These are phyloP conservation scores for Perodicticus potto DNA, from an alignment of 2,797 vertebrate genomes.

Conservation along the genomic window DNA sequence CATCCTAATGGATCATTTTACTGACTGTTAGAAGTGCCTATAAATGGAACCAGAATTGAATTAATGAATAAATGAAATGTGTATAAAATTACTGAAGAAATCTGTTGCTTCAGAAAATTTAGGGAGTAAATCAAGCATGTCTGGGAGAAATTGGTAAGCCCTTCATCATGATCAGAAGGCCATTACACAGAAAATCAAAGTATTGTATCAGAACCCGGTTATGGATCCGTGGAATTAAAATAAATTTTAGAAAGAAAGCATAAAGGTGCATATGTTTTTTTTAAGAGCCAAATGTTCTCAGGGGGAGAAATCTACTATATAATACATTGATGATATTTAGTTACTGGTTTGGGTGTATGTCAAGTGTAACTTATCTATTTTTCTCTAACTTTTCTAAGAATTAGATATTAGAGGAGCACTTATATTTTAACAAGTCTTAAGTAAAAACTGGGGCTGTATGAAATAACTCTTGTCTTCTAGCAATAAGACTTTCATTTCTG, in stretches of 20 bases:
- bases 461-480: neutral
- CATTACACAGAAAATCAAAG: constrained; percentile 67
- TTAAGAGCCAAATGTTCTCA: neutral
- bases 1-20: constrained; percentile 42
- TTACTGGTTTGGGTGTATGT: neutral
- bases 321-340: constrained; percentile 22
- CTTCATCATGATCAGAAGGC: neutral
- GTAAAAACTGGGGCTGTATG: neutral
- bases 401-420: neutral
- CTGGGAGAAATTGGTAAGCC: constrained; percentile 60
- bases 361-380: neutral
- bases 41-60: constrained; percentile 34
- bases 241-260: neutral
- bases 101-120: constrained; percentile 60
- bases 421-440: neutral
- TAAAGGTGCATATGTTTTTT: neutral
- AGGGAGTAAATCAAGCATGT: constrained; percentile 63
- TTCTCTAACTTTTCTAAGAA: neutral
- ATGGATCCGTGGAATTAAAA: constrained; percentile 51
- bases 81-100: constrained; percentile 49
- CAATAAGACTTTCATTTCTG: neutral
- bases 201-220: constrained; percentile 46
- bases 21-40: neutral
- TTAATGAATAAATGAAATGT: constrained; percentile 69
- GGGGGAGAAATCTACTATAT: neutral